Evolutionary conservation across 2,888 invertebrate genomes (phyloP).

Genomic region (Aelia acuminata): DNA sequence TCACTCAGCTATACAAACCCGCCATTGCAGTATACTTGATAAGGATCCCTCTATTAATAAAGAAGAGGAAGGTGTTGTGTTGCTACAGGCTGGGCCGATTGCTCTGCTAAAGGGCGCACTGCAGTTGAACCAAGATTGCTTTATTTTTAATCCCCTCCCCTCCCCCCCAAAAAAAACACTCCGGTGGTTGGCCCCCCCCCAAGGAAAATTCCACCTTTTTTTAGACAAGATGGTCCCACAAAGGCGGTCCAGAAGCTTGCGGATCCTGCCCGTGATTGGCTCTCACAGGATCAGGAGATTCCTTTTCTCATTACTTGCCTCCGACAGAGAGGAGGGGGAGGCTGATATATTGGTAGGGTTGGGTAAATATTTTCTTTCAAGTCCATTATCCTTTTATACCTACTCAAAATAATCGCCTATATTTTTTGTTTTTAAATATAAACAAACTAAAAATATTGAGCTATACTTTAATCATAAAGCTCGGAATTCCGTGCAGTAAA

Average conservation of each 20-base stretch:
- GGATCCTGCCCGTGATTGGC: background rate
- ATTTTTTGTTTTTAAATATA: too few relatives aligned
- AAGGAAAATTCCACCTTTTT: background rate
- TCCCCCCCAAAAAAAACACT: background rate
- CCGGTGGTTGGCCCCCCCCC: background rate
- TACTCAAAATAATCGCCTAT: too few relatives aligned
- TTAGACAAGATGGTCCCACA: background rate
- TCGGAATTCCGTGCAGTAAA: too few relatives aligned
- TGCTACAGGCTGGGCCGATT: too few relatives aligned
- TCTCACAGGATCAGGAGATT: background rate
- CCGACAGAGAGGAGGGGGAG: too few relatives aligned
- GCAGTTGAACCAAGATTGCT: background rate
- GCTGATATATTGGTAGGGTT: background rate
- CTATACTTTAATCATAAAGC: too few relatives aligned
- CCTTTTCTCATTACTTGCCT: background rate
- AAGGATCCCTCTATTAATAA: too few relatives aligned
- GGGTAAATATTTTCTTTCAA: background rate
- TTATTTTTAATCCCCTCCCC: background rate
- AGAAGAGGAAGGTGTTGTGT: too few relatives aligned
- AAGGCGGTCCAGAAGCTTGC: background rate
- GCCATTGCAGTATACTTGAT: too few relatives aligned
- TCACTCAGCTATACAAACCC: too few relatives aligned
- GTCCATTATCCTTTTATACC: too few relatives aligned
- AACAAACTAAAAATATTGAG: too few relatives aligned
- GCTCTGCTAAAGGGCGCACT: background rate